A percentile compares a stretch with the other conserved stretches of the same genome.
phyloP scores from a whole-genome alignment of 2,113 vertebrate species.

The Podarcis raffonei region DNA sequence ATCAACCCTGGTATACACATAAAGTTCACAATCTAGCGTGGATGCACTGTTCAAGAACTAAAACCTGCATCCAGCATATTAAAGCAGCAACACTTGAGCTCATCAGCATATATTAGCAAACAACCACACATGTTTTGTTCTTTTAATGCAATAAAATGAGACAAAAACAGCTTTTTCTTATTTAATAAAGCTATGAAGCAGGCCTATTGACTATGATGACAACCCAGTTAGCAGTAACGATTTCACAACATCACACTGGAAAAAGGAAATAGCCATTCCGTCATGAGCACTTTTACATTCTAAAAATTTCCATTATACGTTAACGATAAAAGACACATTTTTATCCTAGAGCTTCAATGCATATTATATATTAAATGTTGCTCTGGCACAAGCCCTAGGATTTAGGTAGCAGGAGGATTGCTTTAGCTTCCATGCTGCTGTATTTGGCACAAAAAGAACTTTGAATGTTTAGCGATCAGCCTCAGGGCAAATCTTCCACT shows the following conservation, averaged over 20 bases:
- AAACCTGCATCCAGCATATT: background rate
- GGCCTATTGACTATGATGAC: background rate
- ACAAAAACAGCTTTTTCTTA: background rate
- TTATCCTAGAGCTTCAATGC: background rate
- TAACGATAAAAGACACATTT: background rate
- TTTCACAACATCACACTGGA: background rate
- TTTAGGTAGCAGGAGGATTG: background rate
- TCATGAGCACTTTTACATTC: background rate
- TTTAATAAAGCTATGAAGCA: background rate
- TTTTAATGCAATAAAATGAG: background rate
- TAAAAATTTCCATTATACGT: background rate
- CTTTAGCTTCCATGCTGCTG: background rate
- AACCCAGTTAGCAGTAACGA: background rate
- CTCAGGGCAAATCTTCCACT: constrained; percentile 5
- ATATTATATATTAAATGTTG: background rate
- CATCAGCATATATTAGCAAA: background rate
- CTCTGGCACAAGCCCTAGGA: background rate
- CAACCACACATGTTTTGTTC: background rate
- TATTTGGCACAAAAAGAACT: background rate
- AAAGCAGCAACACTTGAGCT: background rate
- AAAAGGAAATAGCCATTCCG: background rate
- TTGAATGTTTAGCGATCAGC: background rate
- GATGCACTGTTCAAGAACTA: background rate
- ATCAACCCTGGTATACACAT: too few species aligned
- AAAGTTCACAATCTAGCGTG: too few species aligned